Percentiles rank a stretch among this genome's conserved stretches.
These are phyloP conservation scores for Odontomachus brunneus DNA, from an alignment of 1,140 invertebrate genomes.

Conservation along the genomic window DNA sequence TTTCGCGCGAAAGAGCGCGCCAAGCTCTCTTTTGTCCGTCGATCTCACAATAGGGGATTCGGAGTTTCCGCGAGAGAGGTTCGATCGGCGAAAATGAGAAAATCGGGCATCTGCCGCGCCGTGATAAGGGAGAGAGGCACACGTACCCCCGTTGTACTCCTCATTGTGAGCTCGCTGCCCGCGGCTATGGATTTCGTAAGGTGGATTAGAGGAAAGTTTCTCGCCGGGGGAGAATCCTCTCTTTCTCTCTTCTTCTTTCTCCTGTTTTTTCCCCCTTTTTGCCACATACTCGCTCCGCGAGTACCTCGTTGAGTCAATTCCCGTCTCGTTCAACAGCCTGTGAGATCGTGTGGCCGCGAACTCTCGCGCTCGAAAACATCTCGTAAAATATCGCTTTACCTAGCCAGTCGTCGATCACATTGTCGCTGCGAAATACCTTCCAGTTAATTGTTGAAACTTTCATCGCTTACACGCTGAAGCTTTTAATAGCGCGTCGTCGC, in stretches of 20 bases:
- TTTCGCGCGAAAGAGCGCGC: not conserved
- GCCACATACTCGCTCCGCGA: not conserved
- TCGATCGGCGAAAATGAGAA: conserved; percentile 63
- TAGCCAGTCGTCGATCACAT: not conserved
- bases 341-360: not conserved
- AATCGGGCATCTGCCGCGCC: conserved; percentile 38
- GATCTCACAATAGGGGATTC: conserved; percentile 40
- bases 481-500: not conserved
- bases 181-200: conserved; percentile 37
- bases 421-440: not conserved
- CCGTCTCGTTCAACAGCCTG: not conserved
- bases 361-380: not conserved
- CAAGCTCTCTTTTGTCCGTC: conserved; percentile 22
- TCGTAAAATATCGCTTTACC: not conserved
- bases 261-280: not conserved
- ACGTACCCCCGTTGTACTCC: conserved; percentile 31
- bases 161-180: conserved; percentile 50
- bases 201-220: conserved; percentile 32
- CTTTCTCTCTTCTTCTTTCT: too few species aligned
- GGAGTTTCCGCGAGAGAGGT: conserved; percentile 31
- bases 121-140: conserved; percentile 58
- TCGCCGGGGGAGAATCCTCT: not conserved
- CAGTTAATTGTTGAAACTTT: not conserved
- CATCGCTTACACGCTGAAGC: not conserved
- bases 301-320: not conserved